Conservation (phyloP, 53 echinoderm and acorn worm species). For the Patiria pectinifera region DNA sequence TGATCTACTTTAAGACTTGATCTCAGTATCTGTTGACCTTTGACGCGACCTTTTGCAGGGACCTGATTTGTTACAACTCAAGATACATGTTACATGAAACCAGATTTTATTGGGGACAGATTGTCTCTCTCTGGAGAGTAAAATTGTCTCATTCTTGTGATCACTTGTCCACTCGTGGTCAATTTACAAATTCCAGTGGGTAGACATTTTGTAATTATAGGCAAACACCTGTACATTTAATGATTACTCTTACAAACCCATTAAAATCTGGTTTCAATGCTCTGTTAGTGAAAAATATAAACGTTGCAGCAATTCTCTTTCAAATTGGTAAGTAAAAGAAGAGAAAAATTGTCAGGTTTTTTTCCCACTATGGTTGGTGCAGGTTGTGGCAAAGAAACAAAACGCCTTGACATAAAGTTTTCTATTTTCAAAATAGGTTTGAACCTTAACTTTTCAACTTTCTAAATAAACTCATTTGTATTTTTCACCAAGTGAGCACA, state of each 20-base stretch:
- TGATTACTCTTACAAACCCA: not conserved
- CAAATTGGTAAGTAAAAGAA: not conserved
- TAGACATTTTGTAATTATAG: not conserved
- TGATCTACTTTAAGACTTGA: no score
- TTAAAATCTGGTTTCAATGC: not conserved
- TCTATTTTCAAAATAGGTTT: not conserved
- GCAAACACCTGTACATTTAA: not conserved
- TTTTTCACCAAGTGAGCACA: no score
- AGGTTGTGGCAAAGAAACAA: not conserved
- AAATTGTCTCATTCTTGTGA: not conserved
- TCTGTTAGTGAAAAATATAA: not conserved
- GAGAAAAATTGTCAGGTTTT: not conserved
- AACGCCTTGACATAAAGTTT: not conserved
- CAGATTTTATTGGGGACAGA: not conserved
- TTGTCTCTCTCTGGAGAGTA: not conserved
- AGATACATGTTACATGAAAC: not conserved
- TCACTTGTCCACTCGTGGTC: not conserved
- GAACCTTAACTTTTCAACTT: no score
- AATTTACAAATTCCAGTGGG: not conserved
- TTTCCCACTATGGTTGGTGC: not conserved
- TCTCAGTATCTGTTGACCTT: not conserved
- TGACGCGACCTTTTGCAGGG: conserved; percentile 17
- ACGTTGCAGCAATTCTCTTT: not conserved
- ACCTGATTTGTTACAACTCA: conserved; percentile 52
- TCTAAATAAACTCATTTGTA: not conserved